Percentiles rank a stretch among this genome's conserved stretches.
Evolutionary conservation across 2,797 vertebrate genomes (phyloP).

Genomic region (Lepus oiostolus): DNA sequence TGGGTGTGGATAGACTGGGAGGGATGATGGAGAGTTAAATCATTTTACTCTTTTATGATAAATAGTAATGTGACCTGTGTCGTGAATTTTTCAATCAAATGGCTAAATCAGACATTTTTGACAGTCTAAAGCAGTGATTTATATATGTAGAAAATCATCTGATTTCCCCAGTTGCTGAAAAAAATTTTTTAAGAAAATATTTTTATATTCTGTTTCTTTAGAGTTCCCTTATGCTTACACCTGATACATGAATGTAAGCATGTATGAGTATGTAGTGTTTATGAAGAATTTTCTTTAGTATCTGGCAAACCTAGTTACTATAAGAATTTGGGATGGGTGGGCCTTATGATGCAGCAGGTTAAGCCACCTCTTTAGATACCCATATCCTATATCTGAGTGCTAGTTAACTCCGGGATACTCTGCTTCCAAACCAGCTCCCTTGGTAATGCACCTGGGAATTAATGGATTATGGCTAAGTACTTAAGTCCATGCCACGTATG

Average conservation of each 20-base stretch:
- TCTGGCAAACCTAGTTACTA: conserved; percentile 35
- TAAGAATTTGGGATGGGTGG: not conserved
- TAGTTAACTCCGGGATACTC: no score
- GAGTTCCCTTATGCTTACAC: conserved; percentile 37
- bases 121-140: conserved; percentile 16
- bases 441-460: no score
- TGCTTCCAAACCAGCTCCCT: no score
- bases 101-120: conserved; percentile 44
- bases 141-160: conserved; percentile 28
- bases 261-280: conserved; percentile 3
- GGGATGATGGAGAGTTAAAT: conserved; percentile 8
- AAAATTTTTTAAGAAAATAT: conserved; percentile 47
- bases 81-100: not conserved
- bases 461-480: no score
- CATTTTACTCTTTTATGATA: not conserved
- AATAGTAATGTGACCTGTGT: not conserved
- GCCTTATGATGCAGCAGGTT: no score
- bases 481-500: no score
- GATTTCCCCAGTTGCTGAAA: conserved; percentile 31
- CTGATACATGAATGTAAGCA: not conserved
- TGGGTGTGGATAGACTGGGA: conserved; percentile 5
- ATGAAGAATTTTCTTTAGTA: conserved; percentile 56
- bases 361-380: no score
- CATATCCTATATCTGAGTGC: no score
- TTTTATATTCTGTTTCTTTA: conserved; percentile 51